Conservation (phyloP, 2,113 vertebrate species). For the Todiramphus chloris region DNA sequence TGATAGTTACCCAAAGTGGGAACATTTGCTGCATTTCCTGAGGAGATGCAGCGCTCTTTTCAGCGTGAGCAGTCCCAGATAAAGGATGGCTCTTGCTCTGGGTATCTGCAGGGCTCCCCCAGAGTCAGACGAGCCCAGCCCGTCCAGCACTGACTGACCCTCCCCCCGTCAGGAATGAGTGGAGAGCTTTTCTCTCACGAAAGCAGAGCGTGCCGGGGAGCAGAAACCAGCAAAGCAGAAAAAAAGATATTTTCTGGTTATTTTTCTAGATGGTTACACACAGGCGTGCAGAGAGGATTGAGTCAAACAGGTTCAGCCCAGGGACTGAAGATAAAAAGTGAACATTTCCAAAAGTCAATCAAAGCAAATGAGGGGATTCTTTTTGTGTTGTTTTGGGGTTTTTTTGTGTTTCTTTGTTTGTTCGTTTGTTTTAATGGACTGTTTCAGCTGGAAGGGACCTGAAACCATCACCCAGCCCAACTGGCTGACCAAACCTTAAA, state of each 20-base stretch:
- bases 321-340: background rate
- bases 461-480: background rate
- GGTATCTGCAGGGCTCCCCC: too few species aligned
- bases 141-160: rapidly evolving
- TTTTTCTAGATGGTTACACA: background rate
- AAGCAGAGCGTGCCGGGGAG: rapidly evolving
- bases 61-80: too few species aligned
- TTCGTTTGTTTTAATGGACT: background rate
- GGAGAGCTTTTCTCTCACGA: background rate
- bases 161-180: rapidly evolving
- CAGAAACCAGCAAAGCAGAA: background rate
- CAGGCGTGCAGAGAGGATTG: background rate
- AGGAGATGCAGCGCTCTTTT: too few species aligned
- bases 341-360: background rate
- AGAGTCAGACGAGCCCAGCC: too few species aligned
- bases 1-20: too few species aligned
- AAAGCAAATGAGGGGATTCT: background rate
- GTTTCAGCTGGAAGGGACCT: background rate
- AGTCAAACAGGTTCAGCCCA: background rate
- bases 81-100: too few species aligned
- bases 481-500: background rate
- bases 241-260: background rate
- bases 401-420: background rate
- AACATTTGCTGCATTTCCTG: too few species aligned
- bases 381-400: too few species aligned